Conservation (phyloP, 2,113 vertebrate species). For the Dromas ardeola region DNA sequence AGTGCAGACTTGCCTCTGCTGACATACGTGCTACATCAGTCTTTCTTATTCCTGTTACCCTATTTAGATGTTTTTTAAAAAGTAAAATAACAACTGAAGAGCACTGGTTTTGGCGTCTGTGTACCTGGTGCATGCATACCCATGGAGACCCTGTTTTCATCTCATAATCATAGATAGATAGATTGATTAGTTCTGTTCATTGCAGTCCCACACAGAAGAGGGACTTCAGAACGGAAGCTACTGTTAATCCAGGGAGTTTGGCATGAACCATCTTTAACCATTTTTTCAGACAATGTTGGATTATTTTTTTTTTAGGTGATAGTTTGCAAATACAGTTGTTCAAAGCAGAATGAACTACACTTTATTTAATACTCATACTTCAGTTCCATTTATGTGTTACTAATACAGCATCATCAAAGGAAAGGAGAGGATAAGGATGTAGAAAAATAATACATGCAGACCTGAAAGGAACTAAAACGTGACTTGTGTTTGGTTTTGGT, state of each 20-base stretch:
- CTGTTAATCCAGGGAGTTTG: background rate
- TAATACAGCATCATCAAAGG: background rate
- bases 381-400: background rate
- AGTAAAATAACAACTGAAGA: background rate
- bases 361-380: background rate
- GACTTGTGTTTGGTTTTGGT: background rate
- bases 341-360: background rate
- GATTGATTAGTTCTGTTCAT: background rate
- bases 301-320: background rate
- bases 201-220: background rate
- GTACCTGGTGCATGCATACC: background rate
- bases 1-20: background rate
- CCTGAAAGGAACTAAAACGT: background rate
- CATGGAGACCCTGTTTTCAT: background rate
- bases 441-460: background rate
- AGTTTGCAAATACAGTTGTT: background rate
- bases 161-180: background rate
- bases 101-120: background rate
- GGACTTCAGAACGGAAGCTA: background rate
- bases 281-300: background rate
- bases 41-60: background rate
- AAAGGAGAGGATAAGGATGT: background rate
- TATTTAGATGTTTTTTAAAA: background rate
- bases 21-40: background rate
- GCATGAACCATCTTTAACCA: background rate